A percentile compares a stretch with the other conserved stretches of the same genome.
Evolutionary conservation across 2,797 vertebrate species (phyloP).

Genomic region (Fundulus diaphanus): DNA sequence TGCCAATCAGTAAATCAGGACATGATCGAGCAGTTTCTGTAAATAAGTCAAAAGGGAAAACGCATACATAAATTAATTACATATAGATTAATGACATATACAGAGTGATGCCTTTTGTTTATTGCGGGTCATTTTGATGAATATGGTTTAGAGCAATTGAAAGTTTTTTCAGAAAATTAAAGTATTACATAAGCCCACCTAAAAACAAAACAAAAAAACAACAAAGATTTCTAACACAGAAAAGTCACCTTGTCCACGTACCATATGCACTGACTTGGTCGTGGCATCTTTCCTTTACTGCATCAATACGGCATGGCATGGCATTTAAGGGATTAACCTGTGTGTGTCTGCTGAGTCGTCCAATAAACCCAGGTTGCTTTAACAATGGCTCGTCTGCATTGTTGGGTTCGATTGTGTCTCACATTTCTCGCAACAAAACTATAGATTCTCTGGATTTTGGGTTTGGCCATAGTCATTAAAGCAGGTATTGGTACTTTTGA

Average conservation of each 20-base stretch:
- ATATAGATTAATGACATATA: neutral
- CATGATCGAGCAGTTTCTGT: neutral
- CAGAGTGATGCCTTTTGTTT: neutral
- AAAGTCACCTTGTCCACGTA: too few species aligned
- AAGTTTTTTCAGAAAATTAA: neutral
- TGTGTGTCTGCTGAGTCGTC: too few species aligned
- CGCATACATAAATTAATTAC: neutral
- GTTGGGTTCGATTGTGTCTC: neutral
- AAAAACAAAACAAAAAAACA: neutral
- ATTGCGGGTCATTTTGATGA: neutral
- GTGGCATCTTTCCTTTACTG: too few species aligned
- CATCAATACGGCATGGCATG: too few species aligned
- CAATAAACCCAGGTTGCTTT: too few species aligned
- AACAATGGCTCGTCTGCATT: neutral
- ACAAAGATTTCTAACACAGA: too few species aligned
- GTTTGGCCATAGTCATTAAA: neutral
- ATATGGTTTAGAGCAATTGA: neutral
- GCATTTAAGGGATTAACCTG: too few species aligned
- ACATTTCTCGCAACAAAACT: neutral
- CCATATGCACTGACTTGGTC: too few species aligned
- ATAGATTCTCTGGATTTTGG: too few species aligned
- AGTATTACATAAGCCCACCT: neutral
- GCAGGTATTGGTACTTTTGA: neutral
- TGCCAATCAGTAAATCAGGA: neutral
- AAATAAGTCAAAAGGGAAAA: neutral